Base-by-base conservation (phyloP, 2,888 invertebrate genomes). In the Epirrhoe alternata region DNA sequence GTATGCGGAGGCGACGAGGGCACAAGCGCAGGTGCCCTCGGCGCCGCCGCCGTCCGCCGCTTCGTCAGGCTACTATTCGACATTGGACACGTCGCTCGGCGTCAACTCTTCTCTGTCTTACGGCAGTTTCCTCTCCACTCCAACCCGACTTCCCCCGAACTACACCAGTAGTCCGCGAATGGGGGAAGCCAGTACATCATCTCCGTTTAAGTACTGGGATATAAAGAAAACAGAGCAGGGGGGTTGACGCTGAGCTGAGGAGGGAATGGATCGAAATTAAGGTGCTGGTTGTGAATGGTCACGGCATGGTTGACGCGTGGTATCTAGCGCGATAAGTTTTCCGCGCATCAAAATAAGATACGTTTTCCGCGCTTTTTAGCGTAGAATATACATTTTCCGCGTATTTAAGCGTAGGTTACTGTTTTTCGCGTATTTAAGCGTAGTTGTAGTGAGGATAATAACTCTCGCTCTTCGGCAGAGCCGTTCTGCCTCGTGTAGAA, bases 51-150 rank as follows among this genome's bases (percentile, higher is more conserved):
- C 89, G 6, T 92, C 93, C 73, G 89, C 92, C 66, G 87, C 93
- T 80, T 94, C 94, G 78, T 93, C 93, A 70, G 94, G 94, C 70
- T 94, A 93, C 84, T 94, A 90, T 84, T 94, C 93, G 72, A 88
- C 91, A 56, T 80, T 93, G 77, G 94, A 93, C 78, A 77, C 90
- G 71, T 92, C 92, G 67, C 85, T 92, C 62, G 92, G 93, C 73
- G 88, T 92, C 86, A 92, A 92, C 85, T 92, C 93, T 74, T 92
- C 92, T 12, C 69, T 93, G 65, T 91, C 92, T 45, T 93, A 91
- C 74, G 89, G 92, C 17, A 92, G 92, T 70, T 93, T 93, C 73
- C 75, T 93, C 24, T 89, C 92, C 0, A 87, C 90, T 0, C 90
- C 92, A 5, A 83, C 90, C 14, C 84, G 93, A 16, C 74, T 92